A percentile compares a stretch with the other conserved stretches of the same genome.
phyloP scores from a whole-genome alignment of 2,113 vertebrate species.

The Indicator indicator region DNA sequence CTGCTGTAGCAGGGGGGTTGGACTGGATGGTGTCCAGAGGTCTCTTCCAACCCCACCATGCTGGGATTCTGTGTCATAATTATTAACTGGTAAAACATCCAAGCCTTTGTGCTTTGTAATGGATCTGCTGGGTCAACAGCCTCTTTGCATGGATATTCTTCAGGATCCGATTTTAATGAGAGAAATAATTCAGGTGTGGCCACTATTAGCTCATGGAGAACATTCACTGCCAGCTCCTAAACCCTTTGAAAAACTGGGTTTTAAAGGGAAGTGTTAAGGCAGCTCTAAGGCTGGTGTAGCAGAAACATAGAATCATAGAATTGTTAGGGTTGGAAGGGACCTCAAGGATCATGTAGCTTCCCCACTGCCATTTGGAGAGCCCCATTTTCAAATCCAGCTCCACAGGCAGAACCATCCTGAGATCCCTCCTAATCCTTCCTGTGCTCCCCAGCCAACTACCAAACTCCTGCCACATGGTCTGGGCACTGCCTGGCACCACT shows the following conservation, averaged over 20 bases:
- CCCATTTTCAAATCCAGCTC: neutral
- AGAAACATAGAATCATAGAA: neutral
- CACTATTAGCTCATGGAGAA: rapidly evolving
- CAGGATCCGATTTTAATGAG: neutral
- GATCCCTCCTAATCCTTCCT: neutral
- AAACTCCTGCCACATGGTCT: neutral
- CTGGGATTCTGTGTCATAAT: neutral
- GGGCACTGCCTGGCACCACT: conserved; percentile 7
- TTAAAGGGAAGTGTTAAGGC: rapidly evolving
- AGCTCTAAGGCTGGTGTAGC: rapidly evolving
- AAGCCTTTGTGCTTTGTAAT: rapidly evolving
- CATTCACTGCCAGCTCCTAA: neutral
- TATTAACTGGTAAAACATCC: rapidly evolving
- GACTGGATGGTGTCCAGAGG: too few relatives aligned
- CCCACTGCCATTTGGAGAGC: neutral
- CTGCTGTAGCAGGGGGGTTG: too few relatives aligned
- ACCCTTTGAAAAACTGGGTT: neutral
- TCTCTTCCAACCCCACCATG: too few relatives aligned
- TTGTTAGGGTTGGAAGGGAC: too few relatives aligned
- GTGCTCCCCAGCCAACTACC: neutral
- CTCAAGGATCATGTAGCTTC: too few relatives aligned
- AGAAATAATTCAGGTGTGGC: neutral
- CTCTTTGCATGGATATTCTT: rapidly evolving
- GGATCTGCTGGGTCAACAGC: neutral
- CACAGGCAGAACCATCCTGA: neutral